Conservation (phyloP, 2,113 vertebrate genomes). For the Microtus ochrogaster region DNA sequence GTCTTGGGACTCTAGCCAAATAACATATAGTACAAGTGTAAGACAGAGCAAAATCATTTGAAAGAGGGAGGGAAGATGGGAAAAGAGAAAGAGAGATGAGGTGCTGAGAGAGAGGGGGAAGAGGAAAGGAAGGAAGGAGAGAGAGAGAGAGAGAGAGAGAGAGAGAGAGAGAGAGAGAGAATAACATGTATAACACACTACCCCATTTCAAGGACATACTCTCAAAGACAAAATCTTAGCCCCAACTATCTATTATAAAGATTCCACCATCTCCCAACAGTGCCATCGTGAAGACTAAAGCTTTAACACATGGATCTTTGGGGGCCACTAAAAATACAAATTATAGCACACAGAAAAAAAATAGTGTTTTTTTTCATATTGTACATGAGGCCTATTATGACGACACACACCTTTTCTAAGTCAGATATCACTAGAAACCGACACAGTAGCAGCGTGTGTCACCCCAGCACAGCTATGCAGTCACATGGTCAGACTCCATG, state of each 20-base stretch:
- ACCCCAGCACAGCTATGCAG: background rate
- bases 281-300: background rate
- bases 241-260: background rate
- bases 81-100: background rate
- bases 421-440: constrained; percentile 35
- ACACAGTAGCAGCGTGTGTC: background rate
- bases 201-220: background rate
- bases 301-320: background rate
- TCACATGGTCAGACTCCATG: background rate
- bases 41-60: background rate
- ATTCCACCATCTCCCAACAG: background rate
- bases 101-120: background rate
- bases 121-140: background rate
- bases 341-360: background rate
- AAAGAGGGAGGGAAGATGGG: background rate
- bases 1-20: background rate
- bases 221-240: background rate
- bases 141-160: too few species aligned
- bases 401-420: background rate
- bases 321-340: background rate
- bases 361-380: background rate
- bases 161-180: background rate
- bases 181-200: too few species aligned
- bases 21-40: background rate
- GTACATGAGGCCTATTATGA: constrained; percentile 12